Evolutionary conservation across 2,888 invertebrate genomes (phyloP).

Genomic region (Cephus pygmeus): DNA sequence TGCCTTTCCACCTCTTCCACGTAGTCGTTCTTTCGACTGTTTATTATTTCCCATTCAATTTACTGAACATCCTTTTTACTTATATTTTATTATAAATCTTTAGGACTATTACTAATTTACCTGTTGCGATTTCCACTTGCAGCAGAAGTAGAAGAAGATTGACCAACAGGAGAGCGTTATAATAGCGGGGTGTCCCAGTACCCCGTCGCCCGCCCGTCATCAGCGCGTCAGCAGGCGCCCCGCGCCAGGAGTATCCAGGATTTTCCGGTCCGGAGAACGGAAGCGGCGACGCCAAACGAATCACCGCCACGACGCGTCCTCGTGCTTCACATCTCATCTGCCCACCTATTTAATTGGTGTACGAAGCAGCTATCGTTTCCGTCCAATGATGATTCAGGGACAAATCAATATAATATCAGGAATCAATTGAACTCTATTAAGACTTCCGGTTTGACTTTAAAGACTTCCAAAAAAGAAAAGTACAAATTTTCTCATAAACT

Average conservation of each 20-base stretch:
- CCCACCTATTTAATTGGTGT: slow-evolving; percentile 15
- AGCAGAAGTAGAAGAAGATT: slow-evolving; percentile 38
- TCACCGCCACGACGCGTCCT: slow-evolving; percentile 22
- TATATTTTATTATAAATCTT: not conserved
- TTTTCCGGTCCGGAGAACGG: slow-evolving; percentile 32
- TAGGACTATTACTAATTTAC: slow-evolving; percentile 28
- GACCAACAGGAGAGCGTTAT: slow-evolving; percentile 49
- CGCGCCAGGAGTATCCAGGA: slow-evolving; percentile 50
- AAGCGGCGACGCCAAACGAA: slow-evolving; percentile 15
- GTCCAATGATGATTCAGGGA: not conserved
- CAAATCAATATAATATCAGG: not conserved
- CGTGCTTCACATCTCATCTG: slow-evolving; percentile 55
- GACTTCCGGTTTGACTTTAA: not conserved
- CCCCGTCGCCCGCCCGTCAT: slow-evolving; percentile 61
- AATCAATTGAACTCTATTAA: not conserved
- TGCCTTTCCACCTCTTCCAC: not conserved
- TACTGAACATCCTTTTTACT: too few relatives aligned
- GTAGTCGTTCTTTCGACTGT: not conserved
- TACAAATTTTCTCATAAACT: not conserved
- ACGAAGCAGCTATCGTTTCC: not conserved
- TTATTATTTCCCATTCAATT: not conserved
- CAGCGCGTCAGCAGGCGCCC: slow-evolving; percentile 48
- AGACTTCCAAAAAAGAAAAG: not conserved
- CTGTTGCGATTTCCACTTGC: slow-evolving; percentile 51
- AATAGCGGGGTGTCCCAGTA: slow-evolving; percentile 53